Evolutionary conservation across 92 coral and sea anemone species (phyloP), one percentile per base, ranked within the genome.

Genomic region (Umimayanthus chanpuru): DNA sequence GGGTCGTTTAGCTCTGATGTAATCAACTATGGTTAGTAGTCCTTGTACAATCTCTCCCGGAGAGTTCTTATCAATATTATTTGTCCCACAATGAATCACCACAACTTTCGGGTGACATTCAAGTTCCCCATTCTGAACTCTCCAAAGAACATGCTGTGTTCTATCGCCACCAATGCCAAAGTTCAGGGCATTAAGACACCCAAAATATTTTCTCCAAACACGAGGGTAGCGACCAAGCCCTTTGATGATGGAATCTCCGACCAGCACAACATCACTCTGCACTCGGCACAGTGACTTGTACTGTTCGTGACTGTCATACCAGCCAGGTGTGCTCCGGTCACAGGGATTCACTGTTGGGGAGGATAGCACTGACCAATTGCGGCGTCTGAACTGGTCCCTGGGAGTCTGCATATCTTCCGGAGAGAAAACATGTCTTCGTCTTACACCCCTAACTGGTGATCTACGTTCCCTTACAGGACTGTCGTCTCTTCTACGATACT

Each of bases 81-180:
- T 97, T 7, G 99, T 97, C n/a, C 99, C 99, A 88, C 98, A 96
- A 38, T 95, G 99, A 28, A 95, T 81, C 0, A 97, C 99, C 58
- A 94, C 76, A 0, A 97, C 92, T 88, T 95, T 93, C 0, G 98
- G 98, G 21, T 85, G 81, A 73, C 95, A 91, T 64, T 95, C 96
- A 73, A 97, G 66, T 47, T 95, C 99, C 2, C 99, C 99, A 81
- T 97, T 94, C 74, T 94, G 94, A 10, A 97, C 89, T 49, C 99
- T 91, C 99, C 99, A 97, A 38, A 97, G 74, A 12, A 97, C 99
- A 88, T 97, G 99, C 85, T 97, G 99, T 16, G 98, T 94, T 53
- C 96, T 93, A 80, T 97, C 99, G 5, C 99, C 99, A 36, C 98
- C 96, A 20, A 97, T 89, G 41, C 99, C 99, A 90, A 97, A 94